Conservation (phyloP, 2,113 vertebrate species). For the Chaenocephalus aceratus region DNA sequence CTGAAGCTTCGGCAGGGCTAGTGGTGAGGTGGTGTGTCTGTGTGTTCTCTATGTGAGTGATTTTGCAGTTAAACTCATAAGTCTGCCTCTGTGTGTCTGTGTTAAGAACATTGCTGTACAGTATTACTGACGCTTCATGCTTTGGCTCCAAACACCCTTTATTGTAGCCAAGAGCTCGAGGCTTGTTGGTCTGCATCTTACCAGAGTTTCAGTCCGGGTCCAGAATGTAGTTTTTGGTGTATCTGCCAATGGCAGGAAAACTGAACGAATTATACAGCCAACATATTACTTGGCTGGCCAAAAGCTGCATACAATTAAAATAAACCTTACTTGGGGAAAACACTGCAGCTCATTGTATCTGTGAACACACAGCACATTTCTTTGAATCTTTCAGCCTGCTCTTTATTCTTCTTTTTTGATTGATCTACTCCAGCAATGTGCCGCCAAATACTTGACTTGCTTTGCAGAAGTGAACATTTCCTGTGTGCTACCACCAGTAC, state of each 20-base stretch:
- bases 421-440: background rate
- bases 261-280: background rate
- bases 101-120: background rate
- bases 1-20: conserved; percentile 47
- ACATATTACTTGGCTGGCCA: background rate
- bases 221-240: background rate
- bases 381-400: background rate
- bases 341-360: background rate
- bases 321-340: background rate
- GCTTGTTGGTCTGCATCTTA: conserved; percentile 8
- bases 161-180: background rate
- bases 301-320: background rate
- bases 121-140: background rate
- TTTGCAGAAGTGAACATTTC: background rate
- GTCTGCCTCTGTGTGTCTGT: conserved; percentile 27
- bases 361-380: background rate
- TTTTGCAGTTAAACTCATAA: conserved; percentile 15
- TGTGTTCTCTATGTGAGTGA: background rate
- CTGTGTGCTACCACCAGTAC: background rate
- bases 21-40: conserved; percentile 35
- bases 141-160: background rate
- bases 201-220: background rate
- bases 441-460: background rate
- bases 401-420: background rate
- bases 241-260: background rate